phyloP scores from a whole-genome alignment of 1,140 invertebrate species.

The Musca vetustissima region DNA sequence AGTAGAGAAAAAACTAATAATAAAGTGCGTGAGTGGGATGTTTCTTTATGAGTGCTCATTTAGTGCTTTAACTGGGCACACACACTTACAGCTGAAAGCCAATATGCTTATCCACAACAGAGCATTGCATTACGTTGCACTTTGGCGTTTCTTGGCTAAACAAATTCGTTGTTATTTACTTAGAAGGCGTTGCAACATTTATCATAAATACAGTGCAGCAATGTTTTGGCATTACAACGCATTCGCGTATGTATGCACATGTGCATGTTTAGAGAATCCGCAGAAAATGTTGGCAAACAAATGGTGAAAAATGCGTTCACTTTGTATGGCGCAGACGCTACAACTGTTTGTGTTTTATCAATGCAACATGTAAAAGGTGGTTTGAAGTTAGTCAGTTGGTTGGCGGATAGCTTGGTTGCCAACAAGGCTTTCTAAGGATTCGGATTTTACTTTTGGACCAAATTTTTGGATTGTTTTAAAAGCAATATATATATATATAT shows the following conservation, averaged over 20 bases:
- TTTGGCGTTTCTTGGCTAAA: too few species aligned
- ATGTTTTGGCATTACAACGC: too few species aligned
- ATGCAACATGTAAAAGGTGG: slow-evolving; percentile 19
- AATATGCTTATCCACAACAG: neutral
- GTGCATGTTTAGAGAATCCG: neutral
- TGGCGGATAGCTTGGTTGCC: too few species aligned
- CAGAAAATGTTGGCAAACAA: neutral
- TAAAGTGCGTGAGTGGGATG: slow-evolving; percentile 19
- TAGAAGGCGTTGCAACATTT: neutral
- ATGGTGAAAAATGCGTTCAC: slow-evolving; percentile 17
- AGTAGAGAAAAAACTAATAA: neutral
- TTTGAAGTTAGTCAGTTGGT: neutral
- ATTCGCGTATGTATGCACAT: too few species aligned
- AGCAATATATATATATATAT: too few species aligned
- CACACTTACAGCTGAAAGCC: neutral
- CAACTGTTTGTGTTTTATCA: neutral
- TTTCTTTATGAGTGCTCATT: neutral
- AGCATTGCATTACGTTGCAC: too few species aligned
- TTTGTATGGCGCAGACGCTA: slow-evolving; percentile 2
- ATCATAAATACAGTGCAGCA: slow-evolving; percentile 1
- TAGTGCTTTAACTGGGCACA: neutral
- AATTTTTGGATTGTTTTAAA: too few species aligned
- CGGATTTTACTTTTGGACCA: too few species aligned
- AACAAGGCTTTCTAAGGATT: too few species aligned
- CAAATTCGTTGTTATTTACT: neutral